Evolutionary conservation across 2,888 invertebrate species (phyloP), one percentile per base, ranked within the genome.

Genomic region (Callyntrura sp.): DNA sequence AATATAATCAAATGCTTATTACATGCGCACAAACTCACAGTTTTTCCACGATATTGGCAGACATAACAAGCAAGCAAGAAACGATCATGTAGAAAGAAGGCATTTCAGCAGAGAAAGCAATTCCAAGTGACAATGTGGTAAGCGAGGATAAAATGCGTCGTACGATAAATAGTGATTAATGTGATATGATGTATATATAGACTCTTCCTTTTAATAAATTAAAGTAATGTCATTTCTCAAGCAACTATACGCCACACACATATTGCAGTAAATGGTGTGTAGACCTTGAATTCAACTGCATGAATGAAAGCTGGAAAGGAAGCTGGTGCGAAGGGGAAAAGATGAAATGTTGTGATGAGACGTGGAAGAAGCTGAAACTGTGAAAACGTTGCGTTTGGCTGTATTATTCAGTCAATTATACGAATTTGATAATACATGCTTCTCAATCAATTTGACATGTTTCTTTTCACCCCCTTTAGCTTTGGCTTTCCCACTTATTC

Each of bases 401-500:
- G 78, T 25, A 25, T 43, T 45, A 70, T 17, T 51, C 43, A 79
- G 68, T 79, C 81, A 87, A 68, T 87, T 81, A 87, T 51, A 65
- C 14, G 68, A 70, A 87, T 79, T 81, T 76, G 48, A 76, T 78
- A 8, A 25, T 12, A 51, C 62, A 79, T 68, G 79, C 68, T 87
- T 87, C 81, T 87, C 86, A 79, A 79, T 87, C 88, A 60, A 73
- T 82, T 79, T 79, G 70, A 78, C 62, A 51, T 82, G 76, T 76
- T 88, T 83, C 83, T 65, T 35, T 83, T 83, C 70, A 82, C 81
- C 88, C 70, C 43, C 48, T 14, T 43, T 17, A n/a, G n/a, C n/a
- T n/a, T n/a, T n/a, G n/a, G n/a, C 48, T 43, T 6, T 23, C 23
- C 45, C 17, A 28, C 55, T 55, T 35, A 51, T 45, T 28, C 5